A percentile compares a stretch with the other conserved stretches of the same genome.
Evolutionary conservation across 2,888 invertebrate genomes (phyloP).

Genomic region (Salpingus planirostris): DNA sequence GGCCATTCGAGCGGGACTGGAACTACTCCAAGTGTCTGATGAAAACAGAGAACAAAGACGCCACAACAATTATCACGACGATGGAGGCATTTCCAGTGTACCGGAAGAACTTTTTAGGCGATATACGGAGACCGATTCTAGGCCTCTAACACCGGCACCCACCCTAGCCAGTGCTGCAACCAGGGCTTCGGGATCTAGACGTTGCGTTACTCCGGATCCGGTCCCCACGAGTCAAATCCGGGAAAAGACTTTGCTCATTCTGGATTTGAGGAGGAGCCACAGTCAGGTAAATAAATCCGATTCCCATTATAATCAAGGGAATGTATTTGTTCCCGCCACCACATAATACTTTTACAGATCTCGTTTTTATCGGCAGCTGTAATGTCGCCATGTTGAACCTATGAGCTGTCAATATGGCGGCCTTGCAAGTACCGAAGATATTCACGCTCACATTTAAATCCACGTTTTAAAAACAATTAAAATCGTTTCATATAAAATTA

Average conservation of each 20-base stretch:
- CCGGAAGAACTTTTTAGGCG: conserved; percentile 67
- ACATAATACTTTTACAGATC: no score
- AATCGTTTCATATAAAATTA: no score
- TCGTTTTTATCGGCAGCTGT: no score
- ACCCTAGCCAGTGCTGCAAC: conserved; percentile 66
- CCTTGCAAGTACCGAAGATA: no score
- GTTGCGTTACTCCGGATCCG: conserved; percentile 68
- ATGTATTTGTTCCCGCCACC: no score
- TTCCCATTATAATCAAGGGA: no score
- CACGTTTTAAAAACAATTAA: no score
- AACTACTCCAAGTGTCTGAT: conserved; percentile 26
- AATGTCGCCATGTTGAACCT: no score
- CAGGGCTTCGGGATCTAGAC: conserved; percentile 53
- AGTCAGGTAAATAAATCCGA: conserved; percentile 51
- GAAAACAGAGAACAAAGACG: conserved; percentile 17
- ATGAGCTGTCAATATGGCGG: no score
- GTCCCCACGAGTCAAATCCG: conserved; percentile 38
- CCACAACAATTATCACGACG: conserved; percentile 8
- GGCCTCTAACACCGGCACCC: conserved; percentile 72
- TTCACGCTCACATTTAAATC: no score
- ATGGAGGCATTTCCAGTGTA: conserved; percentile 51
- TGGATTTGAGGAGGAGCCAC: conserved; percentile 60
- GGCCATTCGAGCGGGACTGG: conserved; percentile 31
- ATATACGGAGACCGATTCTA: conserved; percentile 78
- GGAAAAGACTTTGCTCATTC: conserved; percentile 59